phyloP scores from a whole-genome alignment of 2,113 vertebrate species.

The Muscicapa adusta region DNA sequence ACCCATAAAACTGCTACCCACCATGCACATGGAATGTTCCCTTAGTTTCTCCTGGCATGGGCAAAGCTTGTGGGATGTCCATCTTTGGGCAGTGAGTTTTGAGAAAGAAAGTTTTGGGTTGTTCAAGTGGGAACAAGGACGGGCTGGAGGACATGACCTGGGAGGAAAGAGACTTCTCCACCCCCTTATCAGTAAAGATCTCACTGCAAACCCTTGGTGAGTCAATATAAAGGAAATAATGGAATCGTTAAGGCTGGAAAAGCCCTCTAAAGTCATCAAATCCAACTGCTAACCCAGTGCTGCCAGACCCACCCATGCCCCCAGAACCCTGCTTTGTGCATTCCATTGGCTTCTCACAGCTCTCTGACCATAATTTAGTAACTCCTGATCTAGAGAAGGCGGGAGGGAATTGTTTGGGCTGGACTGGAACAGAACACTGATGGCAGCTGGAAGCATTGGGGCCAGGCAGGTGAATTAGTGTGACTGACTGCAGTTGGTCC shows the following conservation, averaged over 20 bases:
- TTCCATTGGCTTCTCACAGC: neutral
- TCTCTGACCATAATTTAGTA: neutral
- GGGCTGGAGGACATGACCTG: neutral
- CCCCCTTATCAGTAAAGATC: neutral
- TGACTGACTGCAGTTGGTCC: neutral
- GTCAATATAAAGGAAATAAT: neutral
- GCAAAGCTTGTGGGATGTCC: neutral
- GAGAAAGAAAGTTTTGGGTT: neutral
- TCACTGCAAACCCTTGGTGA: fast-evolving
- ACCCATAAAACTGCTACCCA: neutral
- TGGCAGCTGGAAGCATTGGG: fast-evolving
- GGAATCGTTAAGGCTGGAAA: neutral
- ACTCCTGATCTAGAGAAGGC: neutral
- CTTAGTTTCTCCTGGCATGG: neutral
- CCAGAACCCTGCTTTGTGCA: neutral
- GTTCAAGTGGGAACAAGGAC: neutral
- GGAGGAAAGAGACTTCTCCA: neutral
- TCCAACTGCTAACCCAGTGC: neutral
- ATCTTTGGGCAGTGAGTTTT: neutral
- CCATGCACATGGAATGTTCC: fast-evolving
- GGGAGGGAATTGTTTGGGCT: neutral
- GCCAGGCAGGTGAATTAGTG: neutral
- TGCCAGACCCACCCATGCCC: neutral
- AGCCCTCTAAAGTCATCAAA: neutral
- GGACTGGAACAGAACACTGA: neutral